Base-by-base conservation (phyloP, 2,888 invertebrate genomes). In the Pandemis corylana region DNA sequence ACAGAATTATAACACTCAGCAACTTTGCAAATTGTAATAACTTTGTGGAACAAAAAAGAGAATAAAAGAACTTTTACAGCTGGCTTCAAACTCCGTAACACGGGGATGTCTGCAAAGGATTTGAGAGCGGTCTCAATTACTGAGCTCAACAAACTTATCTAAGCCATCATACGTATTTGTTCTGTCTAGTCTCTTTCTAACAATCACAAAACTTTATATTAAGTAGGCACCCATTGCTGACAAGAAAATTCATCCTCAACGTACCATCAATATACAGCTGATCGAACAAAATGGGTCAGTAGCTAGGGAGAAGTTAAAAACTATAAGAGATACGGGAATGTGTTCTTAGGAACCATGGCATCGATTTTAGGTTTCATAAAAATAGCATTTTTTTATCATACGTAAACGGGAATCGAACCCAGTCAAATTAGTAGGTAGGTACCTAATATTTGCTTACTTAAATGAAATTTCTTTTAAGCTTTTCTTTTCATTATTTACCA, bases 71-170 rank as follows among this genome's bases (percentile, higher is more conserved):
- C 85, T 85, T 81, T 79, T 78, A 80, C 86, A 88, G 85, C 86
- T 86, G 86, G 82, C 85, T 86, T 84, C 82, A 87, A 90, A 91
- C 88, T 89, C 80, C 85, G 89, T 89, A 86, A 84, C 81, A 81
- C 82, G 81, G 83, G 85, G 85, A 86, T 85, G 87, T 89, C 87
- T 84, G 87, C 85, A 85, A 88, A 88, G 89, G 87, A 89, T 89
- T 90, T 87, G 83, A 85, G 83, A 86, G 83, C 83, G 79, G 83
- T 87, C 88, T 89, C 89, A 89, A 90, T 91, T 90, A 90, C 86
- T 78, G 78, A 83, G 83, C 82, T 79, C 80, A 82, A 83, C 82
- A 83, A 87, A 88, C 79, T 88, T 88, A 82, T 86, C 81, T 86
- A 85, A 59, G 65, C 61, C 41, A 61, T 51, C 44, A 69, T 83